Percentiles rank a stretch among this genome's conserved stretches.
Conservation (phyloP, 2,888 invertebrate species). For the Drosophila rubida region DNA sequence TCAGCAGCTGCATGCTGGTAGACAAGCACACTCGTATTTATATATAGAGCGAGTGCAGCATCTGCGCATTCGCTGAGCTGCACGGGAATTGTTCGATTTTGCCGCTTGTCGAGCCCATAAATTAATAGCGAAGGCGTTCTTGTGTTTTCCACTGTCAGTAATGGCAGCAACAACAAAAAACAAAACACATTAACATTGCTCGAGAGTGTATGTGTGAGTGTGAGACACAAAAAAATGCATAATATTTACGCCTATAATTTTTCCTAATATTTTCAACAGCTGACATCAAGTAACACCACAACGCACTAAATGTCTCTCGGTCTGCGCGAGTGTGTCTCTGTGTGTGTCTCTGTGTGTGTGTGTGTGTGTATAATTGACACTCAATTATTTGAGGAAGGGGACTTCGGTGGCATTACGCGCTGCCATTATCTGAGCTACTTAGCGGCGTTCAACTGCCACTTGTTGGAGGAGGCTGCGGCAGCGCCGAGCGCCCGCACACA, state of each 20-base stretch:
- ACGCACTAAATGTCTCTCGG: conserved; percentile 40
- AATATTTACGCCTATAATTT: conserved; percentile 78
- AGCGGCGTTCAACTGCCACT: conserved; percentile 77
- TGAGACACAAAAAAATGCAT: conserved; percentile 63
- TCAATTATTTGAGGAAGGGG: conserved; percentile 65
- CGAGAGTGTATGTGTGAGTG: no score
- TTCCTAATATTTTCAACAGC: conserved; percentile 76
- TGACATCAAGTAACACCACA: conserved; percentile 70
- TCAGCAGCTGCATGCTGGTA: background rate
- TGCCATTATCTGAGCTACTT: conserved; percentile 77
- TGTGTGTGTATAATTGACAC: conserved; percentile 71
- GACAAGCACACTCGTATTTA: background rate
- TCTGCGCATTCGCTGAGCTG: conserved; percentile 11
- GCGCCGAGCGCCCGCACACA: conserved; percentile 53
- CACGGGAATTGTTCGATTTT: conserved; percentile 35
- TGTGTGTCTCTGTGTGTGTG: conserved; percentile 24
- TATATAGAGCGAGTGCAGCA: conserved; percentile 7
- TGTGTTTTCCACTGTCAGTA: conserved; percentile 27
- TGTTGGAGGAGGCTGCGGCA: conserved; percentile 58
- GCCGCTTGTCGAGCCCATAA: conserved; percentile 55
- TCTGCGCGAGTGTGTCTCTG: no score
- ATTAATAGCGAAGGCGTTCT: conserved; percentile 72
- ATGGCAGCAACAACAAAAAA: conserved; percentile 24
- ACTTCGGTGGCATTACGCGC: conserved; percentile 62
- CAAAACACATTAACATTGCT: conserved; percentile 51